Percentiles rank a stretch among this genome's conserved stretches.
Conservation (phyloP, 2,113 vertebrate genomes). For the Nyctibius bracteatus region DNA sequence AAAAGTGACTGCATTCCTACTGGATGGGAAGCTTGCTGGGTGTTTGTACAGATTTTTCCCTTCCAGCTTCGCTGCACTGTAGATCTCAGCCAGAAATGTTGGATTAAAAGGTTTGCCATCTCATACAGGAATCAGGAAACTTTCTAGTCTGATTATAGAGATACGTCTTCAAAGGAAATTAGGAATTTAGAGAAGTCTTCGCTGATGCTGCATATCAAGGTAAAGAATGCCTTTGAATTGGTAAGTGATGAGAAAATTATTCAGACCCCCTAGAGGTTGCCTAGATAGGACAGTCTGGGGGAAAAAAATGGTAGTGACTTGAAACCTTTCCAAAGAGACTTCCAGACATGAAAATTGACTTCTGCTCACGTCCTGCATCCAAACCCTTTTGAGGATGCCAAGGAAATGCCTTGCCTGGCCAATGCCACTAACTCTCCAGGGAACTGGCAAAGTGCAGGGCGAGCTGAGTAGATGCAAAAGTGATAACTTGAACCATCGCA, state of each 20-base stretch:
- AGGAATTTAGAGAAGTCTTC: neutral
- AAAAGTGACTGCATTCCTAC: neutral
- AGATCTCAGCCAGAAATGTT: neutral
- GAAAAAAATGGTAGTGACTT: neutral
- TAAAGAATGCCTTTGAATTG: slow-evolving; percentile 19
- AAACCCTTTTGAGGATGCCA: neutral
- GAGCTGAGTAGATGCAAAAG: neutral
- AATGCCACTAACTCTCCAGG: neutral
- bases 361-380: neutral
- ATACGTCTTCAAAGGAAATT: neutral
- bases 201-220: slow-evolving; percentile 10
- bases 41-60: neutral
- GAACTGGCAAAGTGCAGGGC: neutral
- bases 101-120: neutral
- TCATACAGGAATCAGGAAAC: neutral
- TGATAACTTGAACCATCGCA: rapidly evolving
- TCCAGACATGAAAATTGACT: neutral
- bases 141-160: neutral
- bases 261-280: neutral
- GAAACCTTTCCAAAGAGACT: slow-evolving; percentile 18
- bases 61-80: neutral
- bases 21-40: neutral
- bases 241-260: neutral
- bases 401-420: neutral
- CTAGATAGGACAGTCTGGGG: neutral